Conservation (phyloP, 1,140 invertebrate genomes). For the Neuroterus valhalla region DNA sequence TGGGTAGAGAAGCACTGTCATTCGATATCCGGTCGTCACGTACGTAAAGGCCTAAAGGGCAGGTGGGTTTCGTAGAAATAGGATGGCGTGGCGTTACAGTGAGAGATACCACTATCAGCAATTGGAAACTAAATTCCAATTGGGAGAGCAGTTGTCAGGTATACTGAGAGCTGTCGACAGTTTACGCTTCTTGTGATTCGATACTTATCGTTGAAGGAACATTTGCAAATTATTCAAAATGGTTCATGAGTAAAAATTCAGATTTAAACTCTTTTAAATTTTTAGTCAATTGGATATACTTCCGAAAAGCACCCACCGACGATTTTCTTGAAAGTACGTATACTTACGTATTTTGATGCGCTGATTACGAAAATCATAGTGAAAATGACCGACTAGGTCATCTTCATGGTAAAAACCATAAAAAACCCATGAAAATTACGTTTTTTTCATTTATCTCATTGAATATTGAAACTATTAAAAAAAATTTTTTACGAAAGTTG, state of each 20-base stretch:
- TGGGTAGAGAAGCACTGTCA: slow-evolving; percentile 48
- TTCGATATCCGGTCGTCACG: slow-evolving; percentile 41
- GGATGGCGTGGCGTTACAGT: slow-evolving; percentile 30
- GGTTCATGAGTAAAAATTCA: slow-evolving; percentile 29
- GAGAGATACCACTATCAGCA: slow-evolving; percentile 50
- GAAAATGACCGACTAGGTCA: too few species aligned
- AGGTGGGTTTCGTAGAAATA: slow-evolving; percentile 42
- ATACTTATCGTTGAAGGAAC: slow-evolving; percentile 22
- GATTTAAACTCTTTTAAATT: too few species aligned
- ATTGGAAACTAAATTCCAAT: slow-evolving; percentile 53
- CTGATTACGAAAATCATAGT: too few species aligned
- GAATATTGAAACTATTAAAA: too few species aligned
- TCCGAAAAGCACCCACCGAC: too few species aligned
- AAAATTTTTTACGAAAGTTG: too few species aligned
- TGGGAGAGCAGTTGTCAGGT: background rate
- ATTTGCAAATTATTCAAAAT: background rate
- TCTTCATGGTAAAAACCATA: too few species aligned
- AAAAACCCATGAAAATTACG: too few species aligned
- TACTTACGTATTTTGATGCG: too few species aligned
- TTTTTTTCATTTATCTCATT: too few species aligned
- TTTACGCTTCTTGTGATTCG: background rate
- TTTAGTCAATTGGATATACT: too few species aligned
- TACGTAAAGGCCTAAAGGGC: slow-evolving; percentile 49
- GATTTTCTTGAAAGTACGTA: too few species aligned
- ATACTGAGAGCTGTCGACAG: background rate